A percentile compares a stretch with the other conserved stretches of the same genome.
Evolutionary conservation across 2,113 vertebrate species (phyloP).

Genomic region (Bubo blakistoni): DNA sequence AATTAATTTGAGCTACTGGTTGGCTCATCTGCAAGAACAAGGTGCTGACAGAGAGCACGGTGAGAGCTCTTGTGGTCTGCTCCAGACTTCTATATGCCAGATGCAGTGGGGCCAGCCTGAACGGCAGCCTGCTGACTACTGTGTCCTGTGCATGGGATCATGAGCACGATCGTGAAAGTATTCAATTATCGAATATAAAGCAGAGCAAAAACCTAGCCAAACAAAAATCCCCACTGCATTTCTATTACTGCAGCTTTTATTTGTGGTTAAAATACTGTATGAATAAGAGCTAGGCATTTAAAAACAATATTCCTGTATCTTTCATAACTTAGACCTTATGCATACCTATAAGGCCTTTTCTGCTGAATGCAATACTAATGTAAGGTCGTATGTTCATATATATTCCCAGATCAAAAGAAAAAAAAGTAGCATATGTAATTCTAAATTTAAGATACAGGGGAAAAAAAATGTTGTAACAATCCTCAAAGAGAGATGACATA

Average conservation of each 20-base stretch:
- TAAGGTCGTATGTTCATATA: background rate
- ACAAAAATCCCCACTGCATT: background rate
- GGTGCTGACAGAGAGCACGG: background rate
- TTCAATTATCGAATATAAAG: background rate
- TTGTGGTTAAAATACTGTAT: background rate
- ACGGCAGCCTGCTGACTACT: background rate
- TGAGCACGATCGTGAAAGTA: background rate
- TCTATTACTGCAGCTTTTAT: background rate
- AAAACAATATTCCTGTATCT: background rate
- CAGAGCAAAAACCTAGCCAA: background rate
- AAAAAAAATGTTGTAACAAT: background rate
- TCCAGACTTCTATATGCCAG: background rate
- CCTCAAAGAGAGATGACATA: background rate
- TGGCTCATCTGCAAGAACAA: background rate
- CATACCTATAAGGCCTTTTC: background rate
- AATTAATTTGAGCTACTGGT: conserved; percentile 11
- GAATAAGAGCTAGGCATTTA: background rate
- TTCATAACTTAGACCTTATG: background rate
- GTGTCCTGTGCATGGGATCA: background rate
- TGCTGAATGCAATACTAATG: background rate
- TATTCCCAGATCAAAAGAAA: background rate
- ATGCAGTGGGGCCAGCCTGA: background rate
- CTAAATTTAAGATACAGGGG: background rate
- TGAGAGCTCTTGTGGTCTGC: background rate
- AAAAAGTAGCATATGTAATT: background rate